Percentiles rank a stretch among this genome's conserved stretches.
Conservation (phyloP, 2,888 invertebrate genomes). For the Gastrophysa polygoni region DNA sequence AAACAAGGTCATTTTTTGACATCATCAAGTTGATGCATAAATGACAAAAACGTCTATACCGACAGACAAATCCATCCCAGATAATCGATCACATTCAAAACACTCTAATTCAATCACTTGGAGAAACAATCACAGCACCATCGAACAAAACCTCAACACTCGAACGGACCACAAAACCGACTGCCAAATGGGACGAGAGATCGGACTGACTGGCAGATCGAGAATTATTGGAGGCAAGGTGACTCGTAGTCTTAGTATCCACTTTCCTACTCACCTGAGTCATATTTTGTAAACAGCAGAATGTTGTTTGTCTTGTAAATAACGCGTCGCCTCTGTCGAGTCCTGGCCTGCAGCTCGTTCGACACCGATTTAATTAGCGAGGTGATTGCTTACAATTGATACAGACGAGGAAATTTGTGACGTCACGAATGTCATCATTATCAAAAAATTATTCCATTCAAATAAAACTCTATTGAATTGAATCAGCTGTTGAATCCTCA, state of each 20-base stretch:
- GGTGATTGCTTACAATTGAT: too few relatives aligned
- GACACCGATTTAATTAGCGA: too few relatives aligned
- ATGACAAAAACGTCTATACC: neutral
- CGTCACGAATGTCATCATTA: too few relatives aligned
- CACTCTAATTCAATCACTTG: neutral
- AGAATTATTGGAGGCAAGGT: slow-evolving; percentile 9
- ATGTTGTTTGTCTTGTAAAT: neutral
- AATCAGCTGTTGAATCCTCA: too few relatives aligned
- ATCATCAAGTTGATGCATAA: neutral
- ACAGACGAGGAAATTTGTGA: too few relatives aligned
- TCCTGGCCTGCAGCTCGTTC: too few relatives aligned
- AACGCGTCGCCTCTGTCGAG: too few relatives aligned
- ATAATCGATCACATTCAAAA: neutral
- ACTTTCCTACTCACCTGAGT: too few relatives aligned
- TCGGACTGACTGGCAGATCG: neutral
- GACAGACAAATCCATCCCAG: neutral
- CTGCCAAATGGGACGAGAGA: slow-evolving; percentile 7
- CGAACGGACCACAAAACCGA: neutral
- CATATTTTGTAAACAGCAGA: neutral
- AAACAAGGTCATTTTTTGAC: too few relatives aligned
- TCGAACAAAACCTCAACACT: neutral
- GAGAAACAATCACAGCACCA: neutral
- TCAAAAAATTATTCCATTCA: too few relatives aligned
- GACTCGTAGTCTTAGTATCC: neutral
- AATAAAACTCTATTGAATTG: too few relatives aligned